Conservation (phyloP, 2,113 vertebrate species). For the Phrynosoma blainvillii region DNA sequence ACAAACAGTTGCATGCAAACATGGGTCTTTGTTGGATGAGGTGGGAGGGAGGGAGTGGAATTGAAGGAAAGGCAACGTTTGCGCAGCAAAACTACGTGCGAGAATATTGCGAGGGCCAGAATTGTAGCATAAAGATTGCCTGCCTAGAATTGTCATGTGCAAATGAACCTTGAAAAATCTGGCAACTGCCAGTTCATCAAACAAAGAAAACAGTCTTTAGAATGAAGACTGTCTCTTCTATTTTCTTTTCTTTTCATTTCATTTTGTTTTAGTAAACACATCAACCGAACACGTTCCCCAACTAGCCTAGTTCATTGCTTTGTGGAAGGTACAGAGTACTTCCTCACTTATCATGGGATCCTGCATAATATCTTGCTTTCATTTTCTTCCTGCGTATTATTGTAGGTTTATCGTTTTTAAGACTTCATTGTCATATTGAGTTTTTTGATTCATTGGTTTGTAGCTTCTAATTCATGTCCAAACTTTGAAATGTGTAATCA, state of each 20-base stretch:
- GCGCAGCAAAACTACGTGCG: background rate
- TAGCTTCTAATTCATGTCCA: background rate
- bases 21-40: background rate
- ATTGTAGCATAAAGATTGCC: background rate
- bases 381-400: background rate
- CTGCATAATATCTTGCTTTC: background rate
- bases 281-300: background rate
- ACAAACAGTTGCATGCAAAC: background rate
- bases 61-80: conserved; percentile 3
- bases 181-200: conserved; percentile 3
- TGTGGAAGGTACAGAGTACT: background rate
- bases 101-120: background rate
- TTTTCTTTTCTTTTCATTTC: background rate
- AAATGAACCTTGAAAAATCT: conserved; percentile 13
- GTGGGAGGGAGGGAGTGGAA: background rate
- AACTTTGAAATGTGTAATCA: background rate
- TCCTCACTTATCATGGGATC: conserved; percentile 1
- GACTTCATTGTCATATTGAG: background rate
- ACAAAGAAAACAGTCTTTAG: background rate
- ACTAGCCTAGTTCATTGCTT: background rate
- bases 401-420: background rate
- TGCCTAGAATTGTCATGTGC: background rate
- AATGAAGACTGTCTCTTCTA: background rate
- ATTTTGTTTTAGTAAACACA: conserved; percentile 17
- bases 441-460: background rate